A percentile compares a stretch with the other conserved stretches of the same genome.
Evolutionary conservation across 2,888 invertebrate species (phyloP).

Genomic region (Pristionchus maxplancki): DNA sequence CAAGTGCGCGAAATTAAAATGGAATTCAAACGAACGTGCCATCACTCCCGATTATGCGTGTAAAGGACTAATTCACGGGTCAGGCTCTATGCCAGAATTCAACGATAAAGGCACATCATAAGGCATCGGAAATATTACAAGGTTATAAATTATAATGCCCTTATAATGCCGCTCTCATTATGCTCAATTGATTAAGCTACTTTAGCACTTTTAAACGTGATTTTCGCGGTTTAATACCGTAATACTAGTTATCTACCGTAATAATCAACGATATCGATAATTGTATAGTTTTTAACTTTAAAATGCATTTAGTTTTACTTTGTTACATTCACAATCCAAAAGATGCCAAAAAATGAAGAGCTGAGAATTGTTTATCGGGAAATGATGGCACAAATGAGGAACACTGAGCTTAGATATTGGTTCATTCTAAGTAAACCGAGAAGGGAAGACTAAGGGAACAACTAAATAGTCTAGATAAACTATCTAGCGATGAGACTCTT

Average conservation of each 20-base stretch:
- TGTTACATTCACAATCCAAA: too few relatives aligned
- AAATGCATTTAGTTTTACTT: too few relatives aligned
- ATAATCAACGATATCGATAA: too few relatives aligned
- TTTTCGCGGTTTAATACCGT: background rate
- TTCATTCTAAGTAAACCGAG: background rate
- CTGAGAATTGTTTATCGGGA: constrained; percentile 29
- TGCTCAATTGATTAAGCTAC: background rate
- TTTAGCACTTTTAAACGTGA: background rate
- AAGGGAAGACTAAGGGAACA: background rate
- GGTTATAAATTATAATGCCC: too few relatives aligned
- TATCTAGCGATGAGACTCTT: constrained; percentile 30
- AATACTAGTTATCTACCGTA: background rate
- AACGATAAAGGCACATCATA: background rate
- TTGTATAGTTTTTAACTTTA: too few relatives aligned
- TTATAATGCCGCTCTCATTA: too few relatives aligned
- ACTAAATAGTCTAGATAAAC: background rate
- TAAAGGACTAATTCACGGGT: background rate
- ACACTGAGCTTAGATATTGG: background rate
- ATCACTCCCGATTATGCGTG: background rate
- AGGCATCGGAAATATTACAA: background rate
- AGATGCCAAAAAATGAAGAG: too few relatives aligned
- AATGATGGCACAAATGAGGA: background rate
- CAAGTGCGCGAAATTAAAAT: background rate
- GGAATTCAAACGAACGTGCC: constrained; percentile 5
- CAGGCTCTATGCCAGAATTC: background rate